Base-by-base conservation (phyloP, 37 sponge, comb jelly and placozoan species). In the Halichondria panicea region DNA sequence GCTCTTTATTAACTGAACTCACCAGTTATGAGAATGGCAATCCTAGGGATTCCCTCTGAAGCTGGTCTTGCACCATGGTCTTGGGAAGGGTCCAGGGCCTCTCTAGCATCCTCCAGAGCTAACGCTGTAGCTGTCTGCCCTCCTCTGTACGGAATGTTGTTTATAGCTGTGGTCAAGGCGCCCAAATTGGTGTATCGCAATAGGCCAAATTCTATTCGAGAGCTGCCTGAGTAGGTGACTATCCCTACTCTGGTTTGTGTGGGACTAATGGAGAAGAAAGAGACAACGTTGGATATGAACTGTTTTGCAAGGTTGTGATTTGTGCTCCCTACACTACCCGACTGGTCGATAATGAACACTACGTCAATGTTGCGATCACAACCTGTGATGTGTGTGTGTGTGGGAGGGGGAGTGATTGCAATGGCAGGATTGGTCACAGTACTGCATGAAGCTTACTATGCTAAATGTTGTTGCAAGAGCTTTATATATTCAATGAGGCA, bases 1-100 rank as follows among this genome's bases (percentile, higher is more conserved):
- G 75, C 32, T 56, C 40, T 0, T 85, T n/a, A n/a, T n/a, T n/a
- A n/a, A n/a, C n/a, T n/a, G n/a, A n/a, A n/a, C n/a, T n/a, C 87
- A 62, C 91, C 96, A 30, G 96, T 91, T 3, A 95, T 77, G 40
- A 95, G 75, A 30, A 95, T 75, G 2, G 44, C 90, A 15, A 95
- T 76, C 27, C 78, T 79, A 18, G 96, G 96, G 4, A 95, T 73
- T 0, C 96, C 96, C 2, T 70, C 66, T 1, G 75, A 84, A 24
- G 18, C 15, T n/a, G 87, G 84, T n/a, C 96, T 70, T 7, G 86
- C 96, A 36, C 96, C 96, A 7, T 43, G 25, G n/a, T 19, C 42
- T 0, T 75, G 67, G 4, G 65, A 3, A 22, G 81, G 81, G 57
- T 90, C 63, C 8, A 85, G 63, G 9, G 78, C 1, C 1, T 70